Base-by-base conservation (phyloP, 2,113 vertebrate species). In the Dromiciops gliroides region DNA sequence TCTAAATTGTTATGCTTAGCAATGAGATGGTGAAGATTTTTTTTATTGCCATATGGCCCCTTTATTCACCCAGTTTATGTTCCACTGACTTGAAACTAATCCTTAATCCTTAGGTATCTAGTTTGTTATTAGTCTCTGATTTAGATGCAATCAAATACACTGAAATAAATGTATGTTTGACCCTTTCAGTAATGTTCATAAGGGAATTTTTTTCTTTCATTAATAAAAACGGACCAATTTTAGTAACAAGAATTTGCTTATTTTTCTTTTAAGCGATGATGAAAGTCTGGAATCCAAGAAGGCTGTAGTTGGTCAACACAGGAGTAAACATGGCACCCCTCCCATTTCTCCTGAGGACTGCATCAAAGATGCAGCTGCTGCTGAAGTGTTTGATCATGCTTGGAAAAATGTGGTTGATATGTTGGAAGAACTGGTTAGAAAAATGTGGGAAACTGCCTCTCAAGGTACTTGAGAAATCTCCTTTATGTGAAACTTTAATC, bases 261-360 rank as follows among this genome's bases (percentile, higher is more conserved):
- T 67, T 95, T 99, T 95, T 93, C 90, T 98, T 94, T 93, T 97
- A 97, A 99, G 99, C 83, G 98, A 97, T 2, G 98, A 98, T 94
- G 98, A 98, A 48, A 95, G 47, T 47, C 97, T 97, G 97, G 98
- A 98, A 93, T 98, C 98, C 94, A 98, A 97, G 93, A 98, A 97
- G 94, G 94, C 88, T 56, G 95, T 0, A 5, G 88, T 53, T n/a
- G 52, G 91, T 50, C 97, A 95, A 97, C 98, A 97, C 90, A 95
- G 95, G 97, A 95, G 0, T 28, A 98, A 98, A 89, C 94, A 92
- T 5, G 98, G 99, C 47, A 98, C 99, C 94, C 99, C 99, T 44
- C 98, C 99, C 0, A 90, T 99, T 48, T 99, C 99, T n/a, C 99
- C 99, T 19, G 97, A 98, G 25, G 98, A 98, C 96, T 99, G 99